These are phyloP conservation scores for Mesochorus sp. DNA, from an alignment of 2,888 invertebrate genomes.

Conservation along the genomic window DNA sequence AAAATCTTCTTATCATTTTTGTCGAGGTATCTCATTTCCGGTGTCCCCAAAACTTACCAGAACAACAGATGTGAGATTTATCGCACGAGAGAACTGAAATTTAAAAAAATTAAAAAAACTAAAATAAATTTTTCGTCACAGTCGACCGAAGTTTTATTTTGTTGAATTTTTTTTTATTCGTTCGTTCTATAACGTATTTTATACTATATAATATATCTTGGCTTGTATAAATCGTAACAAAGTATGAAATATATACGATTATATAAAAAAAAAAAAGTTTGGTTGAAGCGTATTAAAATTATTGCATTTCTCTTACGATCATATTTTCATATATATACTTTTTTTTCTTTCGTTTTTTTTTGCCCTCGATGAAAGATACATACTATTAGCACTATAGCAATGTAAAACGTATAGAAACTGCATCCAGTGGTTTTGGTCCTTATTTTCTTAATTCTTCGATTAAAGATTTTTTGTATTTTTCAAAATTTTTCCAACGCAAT, in stretches of 20 bases:
- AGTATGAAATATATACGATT: constrained; percentile 71
- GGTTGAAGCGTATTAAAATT: constrained; percentile 60
- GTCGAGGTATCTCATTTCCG: constrained; percentile 43
- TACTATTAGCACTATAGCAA: constrained; percentile 25
- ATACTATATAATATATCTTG: constrained; percentile 61
- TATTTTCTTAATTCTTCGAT: constrained; percentile 1
- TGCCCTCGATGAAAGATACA: constrained; percentile 41
- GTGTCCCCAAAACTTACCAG: constrained; percentile 16
- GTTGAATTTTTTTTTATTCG: constrained; percentile 31
- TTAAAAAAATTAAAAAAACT: background rate
- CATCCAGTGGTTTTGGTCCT: constrained; percentile 22
- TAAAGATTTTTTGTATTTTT: background rate
- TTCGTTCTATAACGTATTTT: constrained; percentile 67
- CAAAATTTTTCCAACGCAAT: background rate
- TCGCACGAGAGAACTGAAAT: constrained; percentile 31
- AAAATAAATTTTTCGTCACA: no score
- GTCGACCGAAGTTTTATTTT: constrained; percentile 5
- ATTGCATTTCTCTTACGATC: constrained; percentile 47
- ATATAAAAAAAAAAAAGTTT: constrained; percentile 37
- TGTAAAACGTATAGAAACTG: constrained; percentile 40
- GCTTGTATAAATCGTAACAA: constrained; percentile 69
- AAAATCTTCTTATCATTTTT: background rate
- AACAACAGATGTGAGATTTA: no score
- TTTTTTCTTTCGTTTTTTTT: constrained; percentile 14
- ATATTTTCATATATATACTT: constrained; percentile 27